Conservation (phyloP, 2,113 vertebrate species). For the Madoqua kirkii region DNA sequence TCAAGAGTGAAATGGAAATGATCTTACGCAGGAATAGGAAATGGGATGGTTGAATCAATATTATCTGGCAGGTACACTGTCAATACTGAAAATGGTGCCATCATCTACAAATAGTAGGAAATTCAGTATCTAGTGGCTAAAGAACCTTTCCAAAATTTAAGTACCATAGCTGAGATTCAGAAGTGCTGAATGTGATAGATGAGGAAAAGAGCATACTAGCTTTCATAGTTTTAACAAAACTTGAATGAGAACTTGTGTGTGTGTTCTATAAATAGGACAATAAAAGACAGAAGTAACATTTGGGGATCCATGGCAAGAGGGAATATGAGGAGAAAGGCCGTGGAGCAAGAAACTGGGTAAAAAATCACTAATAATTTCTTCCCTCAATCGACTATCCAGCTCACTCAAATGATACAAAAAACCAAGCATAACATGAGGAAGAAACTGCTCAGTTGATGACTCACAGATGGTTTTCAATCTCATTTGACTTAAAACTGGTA, state of each 20-base stretch:
- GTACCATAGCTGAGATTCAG: neutral
- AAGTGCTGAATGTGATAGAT: neutral
- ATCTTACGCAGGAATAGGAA: neutral
- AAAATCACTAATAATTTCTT: neutral
- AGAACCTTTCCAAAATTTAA: neutral
- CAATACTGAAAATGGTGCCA: neutral
- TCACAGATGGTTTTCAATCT: neutral
- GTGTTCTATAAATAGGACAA: neutral
- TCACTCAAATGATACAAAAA: neutral
- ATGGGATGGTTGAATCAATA: neutral
- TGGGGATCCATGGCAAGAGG: neutral
- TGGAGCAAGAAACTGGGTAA: neutral
- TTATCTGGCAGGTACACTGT: neutral
- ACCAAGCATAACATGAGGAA: neutral
- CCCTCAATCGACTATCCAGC: neutral
- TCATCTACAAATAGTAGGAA: neutral
- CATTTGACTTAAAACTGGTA: constrained; percentile 22
- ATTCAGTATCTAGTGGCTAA: neutral
- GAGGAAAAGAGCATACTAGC: neutral
- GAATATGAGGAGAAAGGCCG: neutral
- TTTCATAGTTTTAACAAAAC: neutral
- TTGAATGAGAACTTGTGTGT: neutral
- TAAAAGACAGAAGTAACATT: neutral
- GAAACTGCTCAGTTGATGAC: neutral
- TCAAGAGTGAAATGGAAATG: neutral